Base-by-base conservation (phyloP, 2,888 invertebrate genomes). In the Melangyna quadrimaculata region DNA sequence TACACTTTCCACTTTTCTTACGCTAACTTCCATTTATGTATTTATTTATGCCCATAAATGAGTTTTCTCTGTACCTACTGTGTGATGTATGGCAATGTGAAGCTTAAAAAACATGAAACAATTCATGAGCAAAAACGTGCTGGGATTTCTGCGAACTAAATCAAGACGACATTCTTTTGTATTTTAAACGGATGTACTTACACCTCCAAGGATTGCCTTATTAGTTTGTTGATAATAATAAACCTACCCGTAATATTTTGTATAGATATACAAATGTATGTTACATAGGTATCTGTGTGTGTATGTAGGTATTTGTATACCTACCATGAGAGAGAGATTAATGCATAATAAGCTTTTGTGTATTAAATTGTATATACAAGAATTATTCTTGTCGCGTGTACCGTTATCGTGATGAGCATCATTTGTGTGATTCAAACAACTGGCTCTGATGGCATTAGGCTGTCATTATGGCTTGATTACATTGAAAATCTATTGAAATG, bases 401-500 rank as follows among this genome's bases (percentile, higher is more conserved):
- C n/a, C 32, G 67, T 67, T 67, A 67, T 67, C 51, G 67, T 67
- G 51, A 67, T 67, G 67, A 51, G 51, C 24, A 51, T 67, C 67
- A n/a, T 67, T 67, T 67, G 67, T 67, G 67, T 35, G 35, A 35
- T 35, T 22, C 14, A 67, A 67, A 51, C 51, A 67, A 51, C 51
- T 48, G 22, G 4, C 10, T 4, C 12, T 4, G 5, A 4, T 27
- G 40, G 24, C 51, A 67, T 67, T 51, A 67, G 51, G 51, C 22
- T 65, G 51, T 67, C 67, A 51, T 67, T 67, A 67, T 51, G 67
- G 67, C 37, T 35, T 67, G 67, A 67, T 67, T 51, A 67, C n/a
- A 67, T 67, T 67, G 67, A 12, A 51, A 67, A 51, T 67, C 67
- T 51, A 51, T 67, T 32, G 67, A 51, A 37, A 35, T 51, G 35